Evolutionary conservation across 2,888 invertebrate genomes (phyloP).

Genomic region (Rhamnusium bicolor): DNA sequence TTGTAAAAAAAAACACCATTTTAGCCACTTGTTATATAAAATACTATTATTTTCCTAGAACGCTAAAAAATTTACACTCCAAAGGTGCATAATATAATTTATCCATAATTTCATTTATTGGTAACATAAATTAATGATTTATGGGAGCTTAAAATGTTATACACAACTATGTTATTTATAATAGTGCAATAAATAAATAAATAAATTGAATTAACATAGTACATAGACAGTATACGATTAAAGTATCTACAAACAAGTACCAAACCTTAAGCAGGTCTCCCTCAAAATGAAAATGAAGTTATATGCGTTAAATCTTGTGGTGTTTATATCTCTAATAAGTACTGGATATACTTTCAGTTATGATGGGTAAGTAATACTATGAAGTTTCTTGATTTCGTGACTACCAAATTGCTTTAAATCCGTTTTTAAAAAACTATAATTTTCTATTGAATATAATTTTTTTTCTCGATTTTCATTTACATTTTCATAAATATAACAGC

Average conservation of each 20-base stretch:
- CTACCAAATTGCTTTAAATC: too few species aligned
- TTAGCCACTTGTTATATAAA: too few species aligned
- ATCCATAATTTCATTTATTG: background rate
- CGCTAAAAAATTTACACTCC: too few species aligned
- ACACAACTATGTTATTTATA: background rate
- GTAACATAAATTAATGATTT: background rate
- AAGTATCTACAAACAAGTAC: too few species aligned
- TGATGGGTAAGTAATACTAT: slow-evolving; percentile 15
- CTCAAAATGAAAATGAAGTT: background rate
- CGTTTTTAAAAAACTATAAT: too few species aligned
- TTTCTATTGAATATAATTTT: too few species aligned
- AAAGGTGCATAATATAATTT: background rate
- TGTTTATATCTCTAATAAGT: background rate
- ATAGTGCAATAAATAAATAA: background rate
- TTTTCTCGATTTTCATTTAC: too few species aligned
- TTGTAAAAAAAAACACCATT: too few species aligned
- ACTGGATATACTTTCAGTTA: background rate
- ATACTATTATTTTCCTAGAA: too few species aligned
- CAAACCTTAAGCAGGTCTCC: too few species aligned
- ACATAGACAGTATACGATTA: background rate
- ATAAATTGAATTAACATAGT: background rate
- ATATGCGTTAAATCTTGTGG: background rate
- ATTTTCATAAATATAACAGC: too few species aligned
- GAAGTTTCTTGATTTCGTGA: too few species aligned
- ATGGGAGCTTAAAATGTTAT: background rate